phyloP scores from a whole-genome alignment of 92 coral and sea anemone species.

The Phenganax subtilis region DNA sequence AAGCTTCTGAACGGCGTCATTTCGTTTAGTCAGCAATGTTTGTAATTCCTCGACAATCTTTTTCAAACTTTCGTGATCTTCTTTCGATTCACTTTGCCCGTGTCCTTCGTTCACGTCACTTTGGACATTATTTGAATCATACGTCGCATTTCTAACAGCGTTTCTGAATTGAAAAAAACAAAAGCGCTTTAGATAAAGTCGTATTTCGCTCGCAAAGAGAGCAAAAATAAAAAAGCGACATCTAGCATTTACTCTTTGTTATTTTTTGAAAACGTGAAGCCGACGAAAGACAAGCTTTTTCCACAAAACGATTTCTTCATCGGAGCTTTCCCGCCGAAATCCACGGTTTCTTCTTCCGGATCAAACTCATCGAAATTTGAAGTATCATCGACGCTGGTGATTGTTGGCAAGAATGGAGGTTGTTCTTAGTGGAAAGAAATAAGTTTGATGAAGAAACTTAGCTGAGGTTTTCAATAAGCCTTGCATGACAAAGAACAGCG shows the following conservation, averaged over 20 bases:
- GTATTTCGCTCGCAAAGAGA: not conserved
- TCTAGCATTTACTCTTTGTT: slow-evolving; percentile 7
- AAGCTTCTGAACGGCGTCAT: slow-evolving; percentile 55
- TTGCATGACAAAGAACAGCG: no score
- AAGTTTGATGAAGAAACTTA: not conserved
- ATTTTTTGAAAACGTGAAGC: slow-evolving; percentile 73
- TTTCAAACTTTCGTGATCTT: slow-evolving; percentile 61
- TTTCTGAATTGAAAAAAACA: not conserved
- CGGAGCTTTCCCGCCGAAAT: slow-evolving; percentile 12
- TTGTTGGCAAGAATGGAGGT: slow-evolving; percentile 93
- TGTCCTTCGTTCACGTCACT: not conserved
- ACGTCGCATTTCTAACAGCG: not conserved
- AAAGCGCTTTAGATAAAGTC: not conserved
- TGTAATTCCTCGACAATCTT: slow-evolving; percentile 75
- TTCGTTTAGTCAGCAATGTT: slow-evolving; percentile 57
- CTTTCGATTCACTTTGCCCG: slow-evolving; percentile 49
- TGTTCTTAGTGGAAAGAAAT: slow-evolving; percentile 50
- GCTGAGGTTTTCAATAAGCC: not conserved
- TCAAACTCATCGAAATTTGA: slow-evolving; percentile 97
- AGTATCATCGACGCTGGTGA: slow-evolving; percentile 92
- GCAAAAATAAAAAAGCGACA: not conserved
- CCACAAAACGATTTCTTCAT: slow-evolving; percentile 72
- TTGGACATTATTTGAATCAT: not conserved
- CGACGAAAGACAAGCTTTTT: slow-evolving; percentile 84
- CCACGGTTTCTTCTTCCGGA: slow-evolving; percentile 50